Base-by-base conservation (phyloP, 2,888 invertebrate genomes). In the Phyto melanocephala region DNA sequence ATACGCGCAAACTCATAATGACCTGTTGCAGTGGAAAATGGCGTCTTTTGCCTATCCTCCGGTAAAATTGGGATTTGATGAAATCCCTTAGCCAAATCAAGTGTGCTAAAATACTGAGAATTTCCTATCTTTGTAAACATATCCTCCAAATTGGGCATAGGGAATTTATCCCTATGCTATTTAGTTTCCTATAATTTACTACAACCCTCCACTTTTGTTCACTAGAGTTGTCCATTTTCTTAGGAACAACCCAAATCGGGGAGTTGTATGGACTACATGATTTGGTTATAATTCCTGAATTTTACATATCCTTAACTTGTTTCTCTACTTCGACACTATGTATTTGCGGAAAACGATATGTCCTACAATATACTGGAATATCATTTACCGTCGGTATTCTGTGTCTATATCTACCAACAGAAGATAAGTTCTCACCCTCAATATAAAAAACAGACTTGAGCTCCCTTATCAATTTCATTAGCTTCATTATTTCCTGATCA, bases 71-170 rank as follows among this genome's bases (percentile, higher is more conserved):
- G 40, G 6, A 79, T 72, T 33, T 77, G 75, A 15, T 67, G 65
- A 47, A 75, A 67, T 6, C 75, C 75, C 20, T 74, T 76, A 1
- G 75, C 74, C 20, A 81, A 63, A 60, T 78, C 83, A 1, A 84
- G 15, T 0, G 81, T 81, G 11, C 47, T 79, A 40, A 80, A 77
- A 60, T 82, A 80, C 33, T 82, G 74, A 8, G 67, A 81, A 22
- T 65, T 62, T 10, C 84, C 83, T 22, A 83, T 52, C 33, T 85
- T 84, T n/a, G 70, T 33, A 45, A 85, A 81, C 10, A 84, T 15
- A 13, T 77, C 71, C n/a, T 81, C 80, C 54, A 84, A 84, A 50
- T 83, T 85, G 1, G 84, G 84, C 20, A 85, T 81, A 11, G 79
- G 83, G 45, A 80, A 83, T 45, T 81, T 81, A 54, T 85, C 84